Percentiles rank a stretch among this genome's conserved stretches.
Evolutionary conservation across 2,113 vertebrate species (phyloP).

Genomic region (Nanger granti): DNA sequence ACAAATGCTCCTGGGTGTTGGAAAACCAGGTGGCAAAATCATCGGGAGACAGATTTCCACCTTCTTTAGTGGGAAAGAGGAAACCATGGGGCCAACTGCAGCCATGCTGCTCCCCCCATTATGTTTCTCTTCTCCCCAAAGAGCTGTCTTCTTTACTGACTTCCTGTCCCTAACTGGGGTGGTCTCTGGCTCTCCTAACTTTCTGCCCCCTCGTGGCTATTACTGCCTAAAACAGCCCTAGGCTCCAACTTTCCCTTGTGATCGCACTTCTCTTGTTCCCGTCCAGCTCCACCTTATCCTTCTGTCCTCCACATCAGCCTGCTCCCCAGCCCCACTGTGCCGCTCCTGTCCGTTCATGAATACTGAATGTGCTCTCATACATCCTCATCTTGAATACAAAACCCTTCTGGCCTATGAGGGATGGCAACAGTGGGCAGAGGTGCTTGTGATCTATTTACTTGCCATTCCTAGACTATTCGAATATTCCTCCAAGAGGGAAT

Average conservation of each 20-base stretch:
- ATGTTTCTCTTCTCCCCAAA: neutral
- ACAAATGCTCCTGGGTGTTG: neutral
- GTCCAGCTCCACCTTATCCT: neutral
- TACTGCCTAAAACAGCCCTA: neutral
- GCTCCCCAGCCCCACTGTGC: rapidly evolving
- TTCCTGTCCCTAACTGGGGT: neutral
- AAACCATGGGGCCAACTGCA: neutral
- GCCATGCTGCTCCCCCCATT: no score
- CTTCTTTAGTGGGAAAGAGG: neutral
- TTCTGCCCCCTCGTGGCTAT: neutral
- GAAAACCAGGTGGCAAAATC: slow-evolving; percentile 32
- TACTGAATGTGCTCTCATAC: neutral
- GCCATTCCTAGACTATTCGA: neutral
- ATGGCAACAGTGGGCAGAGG: neutral
- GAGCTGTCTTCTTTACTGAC: neutral
- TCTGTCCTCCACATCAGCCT: neutral
- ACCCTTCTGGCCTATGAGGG: neutral
- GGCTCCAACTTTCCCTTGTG: neutral
- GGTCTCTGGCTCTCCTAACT: neutral
- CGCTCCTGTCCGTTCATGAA: neutral
- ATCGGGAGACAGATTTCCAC: neutral
- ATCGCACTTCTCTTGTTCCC: neutral
- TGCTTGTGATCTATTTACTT: neutral
- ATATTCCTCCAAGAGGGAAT: neutral
- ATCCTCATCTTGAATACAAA: neutral